Evolutionary conservation across 2,113 vertebrate genomes (phyloP).

Genomic region (Gila orcuttii): DNA sequence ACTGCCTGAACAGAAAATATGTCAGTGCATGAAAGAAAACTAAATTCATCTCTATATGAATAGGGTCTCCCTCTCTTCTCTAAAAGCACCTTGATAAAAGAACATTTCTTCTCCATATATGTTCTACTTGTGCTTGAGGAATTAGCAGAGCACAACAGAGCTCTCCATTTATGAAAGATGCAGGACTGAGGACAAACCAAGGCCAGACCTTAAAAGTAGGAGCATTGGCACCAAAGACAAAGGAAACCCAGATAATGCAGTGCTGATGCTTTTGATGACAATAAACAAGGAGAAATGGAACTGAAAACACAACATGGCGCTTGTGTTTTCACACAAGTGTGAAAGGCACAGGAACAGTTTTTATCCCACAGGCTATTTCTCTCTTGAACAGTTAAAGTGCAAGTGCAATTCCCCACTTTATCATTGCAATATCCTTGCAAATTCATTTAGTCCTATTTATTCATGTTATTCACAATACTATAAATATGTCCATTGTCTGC

Average conservation of each 20-base stretch:
- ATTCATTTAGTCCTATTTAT: too few species aligned
- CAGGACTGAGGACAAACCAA: not conserved
- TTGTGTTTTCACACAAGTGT: too few species aligned
- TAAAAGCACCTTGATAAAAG: slow-evolving; percentile 8
- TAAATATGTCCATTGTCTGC: too few species aligned
- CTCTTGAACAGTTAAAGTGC: too few species aligned
- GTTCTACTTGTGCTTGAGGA: not conserved
- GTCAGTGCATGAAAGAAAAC: not conserved
- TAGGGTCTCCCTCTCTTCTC: not conserved
- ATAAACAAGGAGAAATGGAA: not conserved
- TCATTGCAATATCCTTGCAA: too few species aligned
- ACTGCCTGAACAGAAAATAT: not conserved
- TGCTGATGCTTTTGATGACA: not conserved
- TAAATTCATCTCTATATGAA: not conserved
- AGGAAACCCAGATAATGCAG: not conserved
- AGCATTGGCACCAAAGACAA: not conserved
- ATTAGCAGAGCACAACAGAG: not conserved
- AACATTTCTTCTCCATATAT: not conserved
- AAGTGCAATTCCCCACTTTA: too few species aligned
- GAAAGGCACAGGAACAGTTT: too few species aligned
- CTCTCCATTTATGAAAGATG: not conserved
- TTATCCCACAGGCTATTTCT: too few species aligned
- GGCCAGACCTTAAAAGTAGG: slow-evolving; percentile 26
- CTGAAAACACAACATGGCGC: too few species aligned
- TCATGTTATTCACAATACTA: too few species aligned